A percentile compares a stretch with the other conserved stretches of the same genome.
Conservation (phyloP, 30 jellyfish, hydroid and myxozoan genomes). For the Sanderia malayensis region DNA sequence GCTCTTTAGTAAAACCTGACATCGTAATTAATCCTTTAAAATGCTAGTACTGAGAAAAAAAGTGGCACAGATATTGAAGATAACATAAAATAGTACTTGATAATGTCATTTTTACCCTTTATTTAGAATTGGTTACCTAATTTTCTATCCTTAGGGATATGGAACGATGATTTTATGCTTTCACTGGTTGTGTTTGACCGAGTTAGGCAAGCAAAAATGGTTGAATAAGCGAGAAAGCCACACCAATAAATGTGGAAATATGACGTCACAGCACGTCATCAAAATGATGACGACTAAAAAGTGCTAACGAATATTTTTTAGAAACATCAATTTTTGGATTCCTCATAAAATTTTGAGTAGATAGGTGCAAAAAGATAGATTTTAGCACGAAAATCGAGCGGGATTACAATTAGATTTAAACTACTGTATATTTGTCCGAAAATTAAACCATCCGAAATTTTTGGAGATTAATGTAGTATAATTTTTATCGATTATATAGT, state of each 20-base stretch:
- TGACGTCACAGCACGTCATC: constrained; percentile 39
- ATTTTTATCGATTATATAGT: no score
- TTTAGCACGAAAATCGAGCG: constrained; percentile 27
- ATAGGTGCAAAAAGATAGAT: constrained; percentile 22
- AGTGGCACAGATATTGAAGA: constrained; percentile 19
- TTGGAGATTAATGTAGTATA: no score
- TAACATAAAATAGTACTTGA: constrained; percentile 12
- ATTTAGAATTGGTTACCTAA: constrained; percentile 16
- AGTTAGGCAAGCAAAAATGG: constrained; percentile 15
- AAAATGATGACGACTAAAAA: constrained; percentile 6
- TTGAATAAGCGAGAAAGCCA: constrained; percentile 22
- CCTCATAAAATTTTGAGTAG: constrained; percentile 18
- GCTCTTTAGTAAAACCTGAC: constrained; percentile 26
- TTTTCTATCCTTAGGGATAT: constrained; percentile 11
- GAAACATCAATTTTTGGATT: constrained; percentile 18
- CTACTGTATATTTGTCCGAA: no score
- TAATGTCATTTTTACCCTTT: constrained; percentile 20
- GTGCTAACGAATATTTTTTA: constrained; percentile 13
- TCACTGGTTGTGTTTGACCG: constrained; percentile 18
- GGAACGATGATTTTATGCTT: constrained; percentile 15
- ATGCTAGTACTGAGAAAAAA: constrained; percentile 34
- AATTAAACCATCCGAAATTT: no score
- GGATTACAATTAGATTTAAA: constrained; percentile 21
- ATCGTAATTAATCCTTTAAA: constrained; percentile 8
- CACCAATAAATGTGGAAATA: background rate